Conservation (phyloP, 2,888 invertebrate species). For the Drosophila austrosaltans region DNA sequence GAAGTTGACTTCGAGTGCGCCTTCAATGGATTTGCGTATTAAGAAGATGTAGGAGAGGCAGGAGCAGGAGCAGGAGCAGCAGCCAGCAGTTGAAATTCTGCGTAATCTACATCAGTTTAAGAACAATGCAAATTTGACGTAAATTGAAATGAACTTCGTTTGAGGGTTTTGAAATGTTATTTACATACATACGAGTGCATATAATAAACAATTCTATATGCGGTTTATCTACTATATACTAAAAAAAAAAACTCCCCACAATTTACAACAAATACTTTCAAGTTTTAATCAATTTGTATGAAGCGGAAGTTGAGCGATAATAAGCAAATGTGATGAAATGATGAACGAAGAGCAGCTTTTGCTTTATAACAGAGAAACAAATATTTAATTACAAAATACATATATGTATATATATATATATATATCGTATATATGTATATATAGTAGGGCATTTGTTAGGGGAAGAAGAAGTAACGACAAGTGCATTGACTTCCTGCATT, state of each 20-base stretch:
- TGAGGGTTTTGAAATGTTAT: conserved; percentile 36
- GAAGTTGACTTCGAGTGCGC: conserved; percentile 62
- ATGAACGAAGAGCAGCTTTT: conserved; percentile 34
- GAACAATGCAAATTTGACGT: conserved; percentile 57
- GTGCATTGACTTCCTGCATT: conserved; percentile 69
- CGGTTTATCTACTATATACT: no score
- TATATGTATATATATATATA: background rate
- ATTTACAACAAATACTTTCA: conserved; percentile 7
- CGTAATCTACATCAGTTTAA: conserved; percentile 72
- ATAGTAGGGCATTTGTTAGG: background rate
- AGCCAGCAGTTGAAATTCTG: conserved; percentile 54
- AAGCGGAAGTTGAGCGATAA: conserved; percentile 46
- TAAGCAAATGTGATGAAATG: background rate
- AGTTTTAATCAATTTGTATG: conserved; percentile 28
- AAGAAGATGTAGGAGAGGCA: conserved; percentile 18
- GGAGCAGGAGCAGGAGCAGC: conserved; percentile 3
- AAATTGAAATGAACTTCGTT: conserved; percentile 74
- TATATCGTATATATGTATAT: background rate
- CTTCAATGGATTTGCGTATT: conserved; percentile 62
- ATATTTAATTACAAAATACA: conserved; percentile 68
- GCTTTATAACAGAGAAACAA: conserved; percentile 22
- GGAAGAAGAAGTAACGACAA: conserved; percentile 17
- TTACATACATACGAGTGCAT: background rate
- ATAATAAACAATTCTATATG: background rate
- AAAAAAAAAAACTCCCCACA: background rate